phyloP scores from a whole-genome alignment of 2,113 vertebrate genomes.

The Apus apus region DNA sequence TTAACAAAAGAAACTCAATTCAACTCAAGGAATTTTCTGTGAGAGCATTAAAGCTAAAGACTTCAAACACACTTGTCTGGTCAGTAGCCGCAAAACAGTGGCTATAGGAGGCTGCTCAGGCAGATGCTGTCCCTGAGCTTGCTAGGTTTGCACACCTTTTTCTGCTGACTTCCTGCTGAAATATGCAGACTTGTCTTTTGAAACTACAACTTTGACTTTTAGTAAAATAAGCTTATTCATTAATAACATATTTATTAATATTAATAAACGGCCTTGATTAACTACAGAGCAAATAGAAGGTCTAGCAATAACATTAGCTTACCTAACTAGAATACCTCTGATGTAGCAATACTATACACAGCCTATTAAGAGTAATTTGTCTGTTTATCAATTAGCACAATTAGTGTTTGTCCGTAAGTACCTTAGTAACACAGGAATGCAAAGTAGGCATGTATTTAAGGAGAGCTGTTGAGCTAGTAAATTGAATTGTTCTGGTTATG shows the following conservation, averaged over 20 bases:
- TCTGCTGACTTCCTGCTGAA: neutral
- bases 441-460: neutral
- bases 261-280: neutral
- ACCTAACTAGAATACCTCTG: neutral
- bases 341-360: neutral
- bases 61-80: neutral
- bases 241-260: neutral
- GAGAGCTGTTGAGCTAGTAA: neutral
- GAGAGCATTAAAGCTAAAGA: neutral
- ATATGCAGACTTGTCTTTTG: neutral
- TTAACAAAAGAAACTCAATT: neutral
- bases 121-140: neutral
- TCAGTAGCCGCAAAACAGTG: neutral
- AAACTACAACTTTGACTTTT: neutral
- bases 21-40: neutral
- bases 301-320: neutral
- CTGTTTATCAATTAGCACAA: neutral
- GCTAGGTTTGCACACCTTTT: neutral
- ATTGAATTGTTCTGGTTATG: neutral
- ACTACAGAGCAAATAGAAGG: neutral
- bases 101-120: neutral
- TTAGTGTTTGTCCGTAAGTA: neutral
- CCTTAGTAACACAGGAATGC: neutral
- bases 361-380: neutral
- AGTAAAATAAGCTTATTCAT: neutral